Conservation (phyloP, 2,888 invertebrate genomes). For the Drosophila mercatorum region DNA sequence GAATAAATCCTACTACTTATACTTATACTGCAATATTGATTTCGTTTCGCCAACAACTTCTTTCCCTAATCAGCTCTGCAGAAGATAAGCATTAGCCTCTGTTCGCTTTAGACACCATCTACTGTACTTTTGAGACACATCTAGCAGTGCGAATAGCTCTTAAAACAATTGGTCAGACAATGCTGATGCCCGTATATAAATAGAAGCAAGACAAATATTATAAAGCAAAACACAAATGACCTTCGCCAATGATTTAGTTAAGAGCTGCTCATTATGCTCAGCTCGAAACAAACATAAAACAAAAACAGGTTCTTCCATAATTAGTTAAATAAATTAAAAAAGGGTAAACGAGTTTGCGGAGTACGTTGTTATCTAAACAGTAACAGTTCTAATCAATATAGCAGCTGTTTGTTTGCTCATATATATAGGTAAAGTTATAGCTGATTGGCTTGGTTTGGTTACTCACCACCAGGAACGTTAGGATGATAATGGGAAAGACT, state of each 20-base stretch:
- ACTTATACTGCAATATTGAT: not conserved
- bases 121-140: slow-evolving; percentile 4
- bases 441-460: slow-evolving; percentile 12
- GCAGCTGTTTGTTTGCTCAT: not conserved
- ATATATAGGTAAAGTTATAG: not conserved
- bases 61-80: not conserved
- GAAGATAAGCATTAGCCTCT: not conserved
- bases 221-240: slow-evolving; percentile 50
- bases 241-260: slow-evolving; percentile 48
- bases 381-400: slow-evolving; percentile 37
- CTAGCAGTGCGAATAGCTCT: slow-evolving; percentile 4
- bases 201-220: slow-evolving; percentile 65
- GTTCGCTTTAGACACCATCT: not conserved
- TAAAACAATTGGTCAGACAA: slow-evolving; percentile 33
- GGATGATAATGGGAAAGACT: slow-evolving; percentile 79
- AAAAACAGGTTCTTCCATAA: slow-evolving; percentile 44
- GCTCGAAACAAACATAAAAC: slow-evolving; percentile 18
- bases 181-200: slow-evolving; percentile 48
- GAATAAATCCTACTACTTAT: not conserved
- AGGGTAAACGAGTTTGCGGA: slow-evolving; percentile 19
- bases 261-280: slow-evolving; percentile 21
- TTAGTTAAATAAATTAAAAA: slow-evolving; percentile 22
- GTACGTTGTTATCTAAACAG: slow-evolving; percentile 4
- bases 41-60: not conserved
- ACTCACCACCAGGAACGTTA: slow-evolving; percentile 85